Conservation (phyloP, 2,797 vertebrate species). For the Alauda arvensis region DNA sequence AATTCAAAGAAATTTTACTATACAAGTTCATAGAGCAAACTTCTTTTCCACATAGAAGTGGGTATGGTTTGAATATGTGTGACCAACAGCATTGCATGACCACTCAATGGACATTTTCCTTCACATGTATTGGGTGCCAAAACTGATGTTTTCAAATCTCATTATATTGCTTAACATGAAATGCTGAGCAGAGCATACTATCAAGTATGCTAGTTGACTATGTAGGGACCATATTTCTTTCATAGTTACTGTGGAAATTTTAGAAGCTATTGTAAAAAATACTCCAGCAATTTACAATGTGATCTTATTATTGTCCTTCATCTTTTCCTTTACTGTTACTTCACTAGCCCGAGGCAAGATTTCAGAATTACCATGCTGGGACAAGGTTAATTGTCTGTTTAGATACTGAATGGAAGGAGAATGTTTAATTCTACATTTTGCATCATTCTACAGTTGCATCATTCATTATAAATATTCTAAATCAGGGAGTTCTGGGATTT, state of each 20-base stretch:
- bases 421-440: background rate
- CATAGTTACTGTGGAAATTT: background rate
- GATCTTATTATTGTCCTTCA: background rate
- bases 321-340: background rate
- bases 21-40: background rate
- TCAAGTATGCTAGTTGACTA: background rate
- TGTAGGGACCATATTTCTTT: background rate
- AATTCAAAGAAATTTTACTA: background rate
- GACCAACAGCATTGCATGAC: too few species aligned
- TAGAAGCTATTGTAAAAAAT: background rate
- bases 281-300: background rate
- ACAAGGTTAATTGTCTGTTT: constrained; percentile 23
- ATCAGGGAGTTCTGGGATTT: background rate
- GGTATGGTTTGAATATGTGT: background rate
- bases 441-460: background rate
- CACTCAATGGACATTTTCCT: fast-evolving
- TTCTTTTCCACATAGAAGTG: background rate
- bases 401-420: background rate
- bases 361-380: background rate
- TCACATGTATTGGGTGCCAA: background rate
- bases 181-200: background rate
- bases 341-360: background rate
- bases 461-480: background rate
- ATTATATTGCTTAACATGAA: background rate
- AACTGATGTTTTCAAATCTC: background rate